Evolutionary conservation across 2,888 invertebrate genomes (phyloP).

Genomic region (Gnatocerus cornutus): DNA sequence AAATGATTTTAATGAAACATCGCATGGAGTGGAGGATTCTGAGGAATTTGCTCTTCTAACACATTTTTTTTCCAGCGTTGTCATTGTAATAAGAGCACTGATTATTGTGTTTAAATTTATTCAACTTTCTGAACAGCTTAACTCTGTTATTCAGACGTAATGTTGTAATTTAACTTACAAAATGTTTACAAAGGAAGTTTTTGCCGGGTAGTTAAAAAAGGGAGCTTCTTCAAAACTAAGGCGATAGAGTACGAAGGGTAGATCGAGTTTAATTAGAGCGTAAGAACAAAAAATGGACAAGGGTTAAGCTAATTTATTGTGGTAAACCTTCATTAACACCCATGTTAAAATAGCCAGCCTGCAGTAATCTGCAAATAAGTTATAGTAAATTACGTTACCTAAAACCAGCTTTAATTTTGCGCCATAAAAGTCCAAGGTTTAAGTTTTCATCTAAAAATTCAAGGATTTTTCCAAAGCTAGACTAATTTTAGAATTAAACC

Average conservation of each 20-base stretch:
- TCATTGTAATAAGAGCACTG: not conserved
- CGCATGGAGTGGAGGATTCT: constrained; percentile 1
- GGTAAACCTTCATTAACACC: constrained; percentile 29
- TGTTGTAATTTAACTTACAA: not conserved
- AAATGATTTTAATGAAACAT: constrained; percentile 16
- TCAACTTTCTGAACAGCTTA: not conserved
- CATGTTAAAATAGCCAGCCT: constrained; percentile 9
- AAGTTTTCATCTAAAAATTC: too few relatives aligned
- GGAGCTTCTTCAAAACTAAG: too few relatives aligned
- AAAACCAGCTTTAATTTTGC: too few relatives aligned
- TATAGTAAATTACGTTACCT: constrained; percentile 13
- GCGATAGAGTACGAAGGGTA: not conserved
- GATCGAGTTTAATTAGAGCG: constrained; percentile 6
- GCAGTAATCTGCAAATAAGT: constrained; percentile 17
- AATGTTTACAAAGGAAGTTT: not conserved
- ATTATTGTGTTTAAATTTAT: too few relatives aligned
- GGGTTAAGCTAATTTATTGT: constrained; percentile 24
- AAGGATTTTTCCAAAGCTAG: too few relatives aligned
- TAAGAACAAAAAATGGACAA: constrained; percentile 26
- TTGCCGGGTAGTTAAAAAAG: not conserved
- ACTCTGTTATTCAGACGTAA: constrained; percentile 3
- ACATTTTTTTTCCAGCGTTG: not conserved
- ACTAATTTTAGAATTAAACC: too few relatives aligned
- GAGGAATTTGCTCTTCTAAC: not conserved
- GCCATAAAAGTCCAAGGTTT: too few relatives aligned